Evolutionary conservation across 2,888 invertebrate genomes (phyloP).

Genomic region (Lithosia quadra): DNA sequence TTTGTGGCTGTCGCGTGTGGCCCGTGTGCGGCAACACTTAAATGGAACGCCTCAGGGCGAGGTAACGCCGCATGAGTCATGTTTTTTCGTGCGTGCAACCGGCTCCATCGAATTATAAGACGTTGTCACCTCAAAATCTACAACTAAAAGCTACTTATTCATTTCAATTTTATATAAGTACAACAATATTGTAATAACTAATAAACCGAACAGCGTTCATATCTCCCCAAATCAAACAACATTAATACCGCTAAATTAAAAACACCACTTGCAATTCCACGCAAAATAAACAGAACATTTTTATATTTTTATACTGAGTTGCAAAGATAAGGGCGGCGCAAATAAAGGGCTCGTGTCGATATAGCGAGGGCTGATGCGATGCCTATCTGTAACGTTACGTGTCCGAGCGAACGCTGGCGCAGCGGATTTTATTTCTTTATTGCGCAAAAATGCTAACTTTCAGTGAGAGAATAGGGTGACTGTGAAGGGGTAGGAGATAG

Average conservation of each 20-base stretch:
- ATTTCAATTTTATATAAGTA: not conserved
- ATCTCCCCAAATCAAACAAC: constrained; percentile 26
- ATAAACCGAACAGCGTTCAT: constrained; percentile 10
- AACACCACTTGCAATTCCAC: constrained; percentile 48
- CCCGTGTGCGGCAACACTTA: no score
- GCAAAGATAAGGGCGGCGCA: constrained; percentile 64
- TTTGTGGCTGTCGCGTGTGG: no score
- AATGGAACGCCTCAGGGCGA: no score
- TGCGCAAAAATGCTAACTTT: constrained; percentile 82
- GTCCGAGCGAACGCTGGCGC: constrained; percentile 70
- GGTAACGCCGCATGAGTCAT: no score
- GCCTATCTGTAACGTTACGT: constrained; percentile 66
- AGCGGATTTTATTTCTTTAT: constrained; percentile 82
- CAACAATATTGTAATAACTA: constrained; percentile 7
- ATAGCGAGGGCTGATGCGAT: constrained; percentile 57
- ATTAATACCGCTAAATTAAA: constrained; percentile 51
- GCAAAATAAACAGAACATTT: constrained; percentile 65
- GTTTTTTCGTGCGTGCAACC: no score
- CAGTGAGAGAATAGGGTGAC: constrained; percentile 55
- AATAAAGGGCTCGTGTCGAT: constrained; percentile 56
- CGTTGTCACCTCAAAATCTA: no score
- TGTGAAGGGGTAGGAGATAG: constrained; percentile 4
- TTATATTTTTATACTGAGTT: constrained; percentile 67
- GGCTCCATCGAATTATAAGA: no score
- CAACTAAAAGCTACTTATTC: not conserved